phyloP scores from a whole-genome alignment of 2,113 vertebrate genomes.

The Ploceus nigricollis region DNA sequence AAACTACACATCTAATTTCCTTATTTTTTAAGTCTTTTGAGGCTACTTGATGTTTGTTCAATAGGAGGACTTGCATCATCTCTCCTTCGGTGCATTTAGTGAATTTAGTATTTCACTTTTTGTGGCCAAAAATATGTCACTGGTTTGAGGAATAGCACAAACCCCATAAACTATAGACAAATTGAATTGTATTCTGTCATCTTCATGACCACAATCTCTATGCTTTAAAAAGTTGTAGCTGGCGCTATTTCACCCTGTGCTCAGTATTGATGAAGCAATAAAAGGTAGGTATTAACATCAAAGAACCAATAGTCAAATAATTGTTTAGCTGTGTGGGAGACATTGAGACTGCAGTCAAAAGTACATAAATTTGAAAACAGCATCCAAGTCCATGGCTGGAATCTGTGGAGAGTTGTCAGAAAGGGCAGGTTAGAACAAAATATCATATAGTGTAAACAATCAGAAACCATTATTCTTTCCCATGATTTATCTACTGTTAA shows the following conservation, averaged over 20 bases:
- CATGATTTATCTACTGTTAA: background rate
- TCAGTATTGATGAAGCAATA: conserved; percentile 41
- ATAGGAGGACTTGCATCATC: background rate
- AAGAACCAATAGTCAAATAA: conserved; percentile 37
- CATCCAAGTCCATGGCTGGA: background rate
- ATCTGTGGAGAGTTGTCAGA: background rate
- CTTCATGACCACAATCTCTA: background rate
- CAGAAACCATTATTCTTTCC: background rate
- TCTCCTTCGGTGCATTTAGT: background rate
- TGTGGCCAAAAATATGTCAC: conserved; percentile 14
- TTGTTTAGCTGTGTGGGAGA: conserved; percentile 6
- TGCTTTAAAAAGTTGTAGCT: conserved; percentile 42
- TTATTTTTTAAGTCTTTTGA: background rate
- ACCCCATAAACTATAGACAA: conserved; percentile 15
- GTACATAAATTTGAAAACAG: conserved; percentile 26
- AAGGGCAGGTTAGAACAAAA: background rate
- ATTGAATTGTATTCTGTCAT: conserved; percentile 36
- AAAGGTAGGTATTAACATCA: conserved; percentile 11
- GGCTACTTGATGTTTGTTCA: background rate
- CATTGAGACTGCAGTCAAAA: background rate
- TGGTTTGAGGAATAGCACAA: conserved; percentile 21
- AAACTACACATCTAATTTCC: background rate
- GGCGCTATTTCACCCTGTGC: conserved; percentile 1
- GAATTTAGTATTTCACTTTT: conserved; percentile 42
- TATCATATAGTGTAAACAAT: background rate